Percentiles rank a stretch among this genome's conserved stretches.
Evolutionary conservation across 2,888 invertebrate species (phyloP).

Genomic region (Zeuzera pyrina): DNA sequence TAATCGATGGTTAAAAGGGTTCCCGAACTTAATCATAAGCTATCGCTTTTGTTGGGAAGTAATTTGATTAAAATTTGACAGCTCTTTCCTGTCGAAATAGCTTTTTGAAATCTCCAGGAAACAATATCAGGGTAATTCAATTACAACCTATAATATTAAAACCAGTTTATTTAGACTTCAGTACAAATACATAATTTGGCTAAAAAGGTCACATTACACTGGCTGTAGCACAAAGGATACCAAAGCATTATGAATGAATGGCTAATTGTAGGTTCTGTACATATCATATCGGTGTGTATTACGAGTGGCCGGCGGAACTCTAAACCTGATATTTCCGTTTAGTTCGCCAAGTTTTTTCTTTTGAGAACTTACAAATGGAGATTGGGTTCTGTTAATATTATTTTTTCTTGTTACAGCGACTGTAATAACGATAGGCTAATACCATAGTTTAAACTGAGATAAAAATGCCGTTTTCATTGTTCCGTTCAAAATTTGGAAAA

Average conservation of each 20-base stretch:
- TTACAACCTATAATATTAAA: constrained; percentile 30
- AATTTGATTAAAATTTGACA: constrained; percentile 68
- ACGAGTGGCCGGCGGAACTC: constrained; percentile 38
- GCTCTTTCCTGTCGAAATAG: constrained; percentile 40
- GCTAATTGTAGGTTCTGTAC: constrained; percentile 39
- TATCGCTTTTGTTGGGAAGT: constrained; percentile 33
- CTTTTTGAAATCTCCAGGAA: constrained; percentile 51
- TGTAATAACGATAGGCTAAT: too few relatives aligned
- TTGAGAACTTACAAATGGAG: too few relatives aligned
- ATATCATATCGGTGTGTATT: constrained; percentile 55
- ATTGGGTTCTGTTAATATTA: too few relatives aligned
- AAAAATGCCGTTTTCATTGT: too few relatives aligned
- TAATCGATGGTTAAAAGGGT: neutral
- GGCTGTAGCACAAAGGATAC: constrained; percentile 1
- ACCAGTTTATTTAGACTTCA: constrained; percentile 24
- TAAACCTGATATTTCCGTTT: constrained; percentile 54
- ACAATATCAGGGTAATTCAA: constrained; percentile 49
- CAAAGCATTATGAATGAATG: constrained; percentile 14
- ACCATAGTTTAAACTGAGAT: too few relatives aligned
- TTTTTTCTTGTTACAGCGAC: too few relatives aligned
- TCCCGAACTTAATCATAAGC: constrained; percentile 44
- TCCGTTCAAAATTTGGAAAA: too few relatives aligned
- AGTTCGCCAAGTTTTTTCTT: too few relatives aligned
- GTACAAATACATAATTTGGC: neutral
- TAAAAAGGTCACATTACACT: constrained; percentile 1